Evolutionary conservation across 2,888 invertebrate genomes (phyloP), one percentile per base, ranked within the genome.

Genomic region (Dioctria linearis): DNA sequence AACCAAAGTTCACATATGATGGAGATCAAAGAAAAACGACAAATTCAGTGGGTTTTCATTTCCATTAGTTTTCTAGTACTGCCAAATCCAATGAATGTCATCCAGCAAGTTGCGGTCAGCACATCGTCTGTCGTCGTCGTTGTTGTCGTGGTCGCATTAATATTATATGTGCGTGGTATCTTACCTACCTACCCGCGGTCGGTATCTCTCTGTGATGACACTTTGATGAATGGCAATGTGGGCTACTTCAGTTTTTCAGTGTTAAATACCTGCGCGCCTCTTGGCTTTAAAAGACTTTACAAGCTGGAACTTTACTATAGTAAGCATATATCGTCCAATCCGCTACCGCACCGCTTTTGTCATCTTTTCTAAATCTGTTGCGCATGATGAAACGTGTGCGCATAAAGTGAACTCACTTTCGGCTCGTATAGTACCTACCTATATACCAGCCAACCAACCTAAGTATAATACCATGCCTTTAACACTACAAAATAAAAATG

Each of bases 221-320:
- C 66, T 78, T 80, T 82, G 82, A 82, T 82, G 82, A 82, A 82
- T 82, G 75, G 67, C 4, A 78, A 71, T 25, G 25, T 51, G 63
- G 63, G 78, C 81, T 81, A 81, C 81, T 75, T 80, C 63, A 40
- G 39, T 75, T 81, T 75, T 76, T 25, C 61, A 49, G 54, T 51
- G 54, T 11, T 54, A 51, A 71, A 71, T 71, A 51, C 54, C 71
- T 71, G 37, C 25, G 25, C 25, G 69, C 3, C 40, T 11, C 71
- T 46, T 5, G 5, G 8, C 5, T 8, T 6, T 8, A 2, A 2
- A 2, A 46, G 46, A 46, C 51, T 57, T 51, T 37, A 25, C 25
- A 25, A 25, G 25, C 25, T 25, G 25, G 25, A 2, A 1, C 25
- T 2, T 1, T 25, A 25, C 25, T 25, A 25, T 25, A 25, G 25